These are phyloP conservation scores for Yasuhikotakia modesta DNA, from an alignment of 2,797 vertebrate species.

Conservation along the genomic window DNA sequence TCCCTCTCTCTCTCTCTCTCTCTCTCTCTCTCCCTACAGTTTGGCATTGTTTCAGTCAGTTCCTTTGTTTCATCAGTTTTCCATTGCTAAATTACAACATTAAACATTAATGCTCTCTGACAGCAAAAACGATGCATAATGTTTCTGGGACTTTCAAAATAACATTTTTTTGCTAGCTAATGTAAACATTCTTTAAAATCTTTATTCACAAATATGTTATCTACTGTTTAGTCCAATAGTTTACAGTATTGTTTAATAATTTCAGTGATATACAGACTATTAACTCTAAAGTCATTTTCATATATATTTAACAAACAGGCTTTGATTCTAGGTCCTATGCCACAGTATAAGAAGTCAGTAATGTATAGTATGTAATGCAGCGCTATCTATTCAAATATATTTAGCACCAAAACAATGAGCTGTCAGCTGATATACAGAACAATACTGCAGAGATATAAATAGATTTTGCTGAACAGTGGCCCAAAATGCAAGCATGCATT, in stretches of 20 bases:
- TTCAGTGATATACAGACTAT: background rate
- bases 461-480: background rate
- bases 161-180: too few species aligned
- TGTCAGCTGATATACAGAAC: slow-evolving; percentile 24
- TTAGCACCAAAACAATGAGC: slow-evolving; percentile 4
- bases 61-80: slow-evolving; percentile 88
- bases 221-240: too few species aligned
- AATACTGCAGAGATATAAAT: background rate
- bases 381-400: slow-evolving; percentile 29
- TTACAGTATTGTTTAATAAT: background rate
- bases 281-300: background rate
- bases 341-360: background rate
- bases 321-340: background rate
- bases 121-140: slow-evolving; percentile 76
- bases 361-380: background rate
- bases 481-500: background rate
- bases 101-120: slow-evolving; percentile 85
- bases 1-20: slow-evolving; percentile 62
- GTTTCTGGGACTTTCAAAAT: too few species aligned
- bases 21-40: slow-evolving; percentile 67
- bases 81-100: slow-evolving; percentile 94
- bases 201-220: too few species aligned
- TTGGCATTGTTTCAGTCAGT: slow-evolving; percentile 84
- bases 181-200: too few species aligned
- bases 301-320: background rate